phyloP scores from a whole-genome alignment of 2,113 vertebrate species.

The Todiramphus chloris region DNA sequence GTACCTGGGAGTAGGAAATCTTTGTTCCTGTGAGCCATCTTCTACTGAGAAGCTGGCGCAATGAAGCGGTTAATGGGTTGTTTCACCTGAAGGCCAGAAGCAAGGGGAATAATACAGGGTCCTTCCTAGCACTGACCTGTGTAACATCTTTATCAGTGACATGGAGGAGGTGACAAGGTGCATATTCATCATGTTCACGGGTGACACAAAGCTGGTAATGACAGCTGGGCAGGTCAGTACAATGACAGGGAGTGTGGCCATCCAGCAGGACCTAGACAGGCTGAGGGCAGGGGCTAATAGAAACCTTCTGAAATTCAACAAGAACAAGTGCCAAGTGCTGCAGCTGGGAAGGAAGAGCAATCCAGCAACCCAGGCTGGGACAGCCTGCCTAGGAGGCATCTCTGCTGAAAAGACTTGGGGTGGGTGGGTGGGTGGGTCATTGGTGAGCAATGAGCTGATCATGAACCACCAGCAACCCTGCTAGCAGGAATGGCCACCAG shows the following conservation, averaged over 20 bases:
- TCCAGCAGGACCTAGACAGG: background rate
- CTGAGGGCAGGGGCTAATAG: background rate
- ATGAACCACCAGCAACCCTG: background rate
- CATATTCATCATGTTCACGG: background rate
- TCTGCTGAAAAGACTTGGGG: background rate
- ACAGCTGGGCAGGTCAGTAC: background rate
- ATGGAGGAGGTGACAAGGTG: background rate
- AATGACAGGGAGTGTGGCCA: background rate
- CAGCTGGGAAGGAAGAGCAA: background rate
- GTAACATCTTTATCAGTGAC: background rate
- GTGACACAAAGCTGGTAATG: background rate
- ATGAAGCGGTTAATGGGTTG: fast-evolving
- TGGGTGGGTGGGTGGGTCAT: too few relatives aligned
- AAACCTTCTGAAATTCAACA: background rate
- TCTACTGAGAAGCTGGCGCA: background rate
- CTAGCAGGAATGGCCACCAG: background rate
- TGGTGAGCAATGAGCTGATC: background rate
- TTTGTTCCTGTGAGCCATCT: background rate
- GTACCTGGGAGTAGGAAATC: background rate
- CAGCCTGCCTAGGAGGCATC: background rate
- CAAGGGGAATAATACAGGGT: background rate
- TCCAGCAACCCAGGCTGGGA: background rate
- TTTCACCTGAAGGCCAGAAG: background rate
- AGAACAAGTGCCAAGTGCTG: background rate
- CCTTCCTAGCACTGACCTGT: background rate